These are phyloP conservation scores for Numida meleagris DNA, from an alignment of 2,113 vertebrate species.

Conservation along the genomic window DNA sequence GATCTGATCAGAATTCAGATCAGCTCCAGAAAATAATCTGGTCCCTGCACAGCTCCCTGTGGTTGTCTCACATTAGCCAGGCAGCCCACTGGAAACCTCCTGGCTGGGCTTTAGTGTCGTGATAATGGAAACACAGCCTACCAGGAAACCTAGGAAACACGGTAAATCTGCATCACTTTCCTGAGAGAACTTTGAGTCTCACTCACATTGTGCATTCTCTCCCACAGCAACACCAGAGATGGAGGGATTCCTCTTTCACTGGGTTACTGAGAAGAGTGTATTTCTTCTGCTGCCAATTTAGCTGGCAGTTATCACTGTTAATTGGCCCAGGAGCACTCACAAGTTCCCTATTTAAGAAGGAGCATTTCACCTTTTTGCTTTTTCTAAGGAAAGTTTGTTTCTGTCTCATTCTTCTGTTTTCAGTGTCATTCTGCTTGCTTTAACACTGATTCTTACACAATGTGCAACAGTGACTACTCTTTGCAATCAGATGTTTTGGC, in stretches of 20 bases:
- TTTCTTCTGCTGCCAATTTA: neutral
- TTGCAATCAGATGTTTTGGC: accelerated
- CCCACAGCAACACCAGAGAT: neutral
- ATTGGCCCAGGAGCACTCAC: neutral
- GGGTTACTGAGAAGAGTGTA: neutral
- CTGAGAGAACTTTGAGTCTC: neutral
- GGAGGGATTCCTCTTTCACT: neutral
- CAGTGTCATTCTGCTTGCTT: neutral
- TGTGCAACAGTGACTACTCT: neutral
- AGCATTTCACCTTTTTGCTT: neutral
- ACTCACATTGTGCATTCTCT: neutral
- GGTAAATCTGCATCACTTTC: neutral
- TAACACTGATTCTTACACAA: neutral
- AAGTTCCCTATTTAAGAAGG: neutral
- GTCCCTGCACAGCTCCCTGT: neutral
- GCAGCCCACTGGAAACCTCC: neutral
- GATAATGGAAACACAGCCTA: neutral
- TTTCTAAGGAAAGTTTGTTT: neutral
- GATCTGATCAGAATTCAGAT: neutral
- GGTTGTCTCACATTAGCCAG: neutral
- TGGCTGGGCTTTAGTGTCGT: neutral
- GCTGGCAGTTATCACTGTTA: neutral
- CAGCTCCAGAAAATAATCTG: neutral
- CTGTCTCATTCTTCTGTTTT: neutral
- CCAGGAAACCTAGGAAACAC: neutral